Conservation (phyloP, 2,888 invertebrate genomes). For the Pseudococcus jackbeardsleyi region DNA sequence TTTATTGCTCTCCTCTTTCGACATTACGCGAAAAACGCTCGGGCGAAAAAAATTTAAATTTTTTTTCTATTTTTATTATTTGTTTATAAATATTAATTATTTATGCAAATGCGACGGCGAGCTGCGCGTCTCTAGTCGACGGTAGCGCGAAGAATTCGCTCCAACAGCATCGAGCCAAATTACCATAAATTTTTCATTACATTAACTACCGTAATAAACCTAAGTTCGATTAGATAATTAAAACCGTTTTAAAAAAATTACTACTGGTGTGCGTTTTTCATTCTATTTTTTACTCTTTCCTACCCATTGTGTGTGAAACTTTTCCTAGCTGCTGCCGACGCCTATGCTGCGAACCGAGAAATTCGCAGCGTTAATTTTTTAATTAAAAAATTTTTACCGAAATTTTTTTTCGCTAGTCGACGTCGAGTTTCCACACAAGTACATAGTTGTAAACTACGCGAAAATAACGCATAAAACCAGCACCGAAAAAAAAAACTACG, state of each 20-base stretch:
- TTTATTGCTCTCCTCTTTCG: not conserved
- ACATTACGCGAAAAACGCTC: not conserved
- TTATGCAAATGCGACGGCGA: constrained; percentile 58
- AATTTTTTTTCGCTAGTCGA: not conserved
- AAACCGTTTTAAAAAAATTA: constrained; percentile 34
- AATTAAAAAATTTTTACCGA: constrained; percentile 21
- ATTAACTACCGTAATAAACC: constrained; percentile 56
- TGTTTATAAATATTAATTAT: constrained; percentile 64
- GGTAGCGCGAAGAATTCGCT: constrained; percentile 43
- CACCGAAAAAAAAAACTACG: not conserved
- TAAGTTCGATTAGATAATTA: constrained; percentile 60
- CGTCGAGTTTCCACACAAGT: not conserved
- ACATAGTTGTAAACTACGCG: not conserved
- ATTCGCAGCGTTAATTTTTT: constrained; percentile 32
- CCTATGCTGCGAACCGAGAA: too few species aligned
- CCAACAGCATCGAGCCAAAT: not conserved
- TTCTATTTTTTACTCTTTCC: not conserved
- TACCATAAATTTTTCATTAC: constrained; percentile 63
- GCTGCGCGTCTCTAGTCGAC: not conserved
- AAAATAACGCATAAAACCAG: not conserved
- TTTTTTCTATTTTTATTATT: constrained; percentile 54
- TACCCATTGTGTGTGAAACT: not conserved
- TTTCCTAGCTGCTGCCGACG: not conserved
- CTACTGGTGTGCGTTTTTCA: not conserved
- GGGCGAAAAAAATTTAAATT: constrained; percentile 56